A percentile compares a stretch with the other conserved stretches of the same genome.
These are phyloP conservation scores for Aptenodytes patagonicus DNA, from an alignment of 2,113 vertebrate species.

Conservation along the genomic window DNA sequence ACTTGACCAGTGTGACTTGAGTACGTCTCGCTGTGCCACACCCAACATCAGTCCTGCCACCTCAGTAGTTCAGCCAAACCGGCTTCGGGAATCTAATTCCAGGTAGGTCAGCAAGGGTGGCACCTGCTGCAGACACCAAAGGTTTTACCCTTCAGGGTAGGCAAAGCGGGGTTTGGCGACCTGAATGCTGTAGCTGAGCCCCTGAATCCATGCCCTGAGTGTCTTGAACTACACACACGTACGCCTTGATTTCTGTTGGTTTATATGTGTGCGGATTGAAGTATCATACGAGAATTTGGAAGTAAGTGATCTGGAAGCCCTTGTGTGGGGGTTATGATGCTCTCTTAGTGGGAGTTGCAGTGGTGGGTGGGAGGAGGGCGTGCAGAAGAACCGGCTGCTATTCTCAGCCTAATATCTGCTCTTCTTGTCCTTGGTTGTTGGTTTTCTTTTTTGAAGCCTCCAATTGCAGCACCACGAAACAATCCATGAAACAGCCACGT, in stretches of 20 bases:
- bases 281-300: not conserved
- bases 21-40: constrained; percentile 93
- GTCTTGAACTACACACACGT: not conserved
- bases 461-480: constrained; percentile 88
- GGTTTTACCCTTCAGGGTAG: not conserved
- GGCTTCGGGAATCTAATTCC: constrained; percentile 89
- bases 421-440: not conserved
- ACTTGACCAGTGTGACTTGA: constrained; percentile 95
- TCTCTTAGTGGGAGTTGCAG: not conserved
- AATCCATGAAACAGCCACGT: constrained; percentile 84
- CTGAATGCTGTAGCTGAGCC: not conserved
- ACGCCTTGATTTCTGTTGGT: not conserved
- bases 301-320: not conserved
- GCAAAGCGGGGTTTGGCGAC: not conserved
- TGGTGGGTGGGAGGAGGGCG: not conserved
- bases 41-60: constrained; percentile 97
- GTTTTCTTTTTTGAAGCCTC: constrained; percentile 75
- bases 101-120: constrained; percentile 73
- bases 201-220: not conserved
- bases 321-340: not conserved
- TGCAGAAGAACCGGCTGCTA: not conserved
- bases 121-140: not conserved
- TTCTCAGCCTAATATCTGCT: not conserved
- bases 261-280: not conserved
- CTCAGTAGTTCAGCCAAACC: constrained; percentile 89